Conservation (phyloP, 2,113 vertebrate species). For the Loxodonta africana region DNA sequence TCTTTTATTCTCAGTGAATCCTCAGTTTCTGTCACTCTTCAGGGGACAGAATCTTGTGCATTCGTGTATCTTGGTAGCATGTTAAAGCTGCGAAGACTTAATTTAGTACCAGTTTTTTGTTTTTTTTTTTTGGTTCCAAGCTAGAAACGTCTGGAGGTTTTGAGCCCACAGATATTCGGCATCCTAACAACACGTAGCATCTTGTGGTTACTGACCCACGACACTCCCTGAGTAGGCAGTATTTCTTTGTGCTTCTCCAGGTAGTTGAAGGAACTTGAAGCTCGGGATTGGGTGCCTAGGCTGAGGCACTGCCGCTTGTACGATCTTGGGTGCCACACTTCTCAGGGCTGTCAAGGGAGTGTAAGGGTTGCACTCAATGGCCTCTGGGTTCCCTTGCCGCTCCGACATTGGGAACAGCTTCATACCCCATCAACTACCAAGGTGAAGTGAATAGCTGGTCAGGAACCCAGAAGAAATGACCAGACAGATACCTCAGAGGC, state of each 20-base stretch:
- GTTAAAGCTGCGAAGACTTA: background rate
- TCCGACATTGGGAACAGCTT: background rate
- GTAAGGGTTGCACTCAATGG: accelerated
- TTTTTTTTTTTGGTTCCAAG: background rate
- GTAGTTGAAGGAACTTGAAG: too few species aligned
- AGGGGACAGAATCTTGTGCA: background rate
- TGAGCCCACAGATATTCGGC: too few species aligned
- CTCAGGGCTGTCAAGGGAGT: background rate
- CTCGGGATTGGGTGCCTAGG: background rate
- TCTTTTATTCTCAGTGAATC: background rate
- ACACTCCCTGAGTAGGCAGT: too few species aligned
- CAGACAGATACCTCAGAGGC: background rate
- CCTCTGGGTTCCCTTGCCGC: background rate
- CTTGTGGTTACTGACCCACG: background rate
- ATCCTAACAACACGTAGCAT: background rate
- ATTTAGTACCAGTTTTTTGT: background rate
- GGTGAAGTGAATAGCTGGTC: background rate
- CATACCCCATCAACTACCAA: background rate
- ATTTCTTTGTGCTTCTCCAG: background rate
- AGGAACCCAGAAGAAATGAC: background rate
- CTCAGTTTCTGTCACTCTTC: background rate
- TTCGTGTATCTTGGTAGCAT: background rate
- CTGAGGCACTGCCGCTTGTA: background rate
- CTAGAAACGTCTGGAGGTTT: background rate
- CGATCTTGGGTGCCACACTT: background rate